phyloP scores from a whole-genome alignment of 2,113 vertebrate genomes.

The Blennius ocellaris region DNA sequence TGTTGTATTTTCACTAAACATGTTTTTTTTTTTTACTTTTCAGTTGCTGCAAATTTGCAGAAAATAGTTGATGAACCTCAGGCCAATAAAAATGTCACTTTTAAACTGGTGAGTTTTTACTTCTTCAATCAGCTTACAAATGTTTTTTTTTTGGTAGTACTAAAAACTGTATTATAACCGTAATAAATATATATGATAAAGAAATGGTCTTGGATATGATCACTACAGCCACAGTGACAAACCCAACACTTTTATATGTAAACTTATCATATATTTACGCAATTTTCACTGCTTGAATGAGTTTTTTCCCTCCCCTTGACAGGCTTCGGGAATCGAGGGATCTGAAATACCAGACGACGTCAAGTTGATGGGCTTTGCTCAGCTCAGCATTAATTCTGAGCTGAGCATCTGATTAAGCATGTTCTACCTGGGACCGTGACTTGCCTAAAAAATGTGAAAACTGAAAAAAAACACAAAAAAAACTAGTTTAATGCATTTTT shows the following conservation, averaged over 20 bases:
- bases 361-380: slow-evolving; percentile 98
- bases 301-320: not conserved
- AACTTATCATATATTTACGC: too few relatives aligned
- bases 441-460: slow-evolving; percentile 86
- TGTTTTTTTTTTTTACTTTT: slow-evolving; percentile 72
- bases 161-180: too few relatives aligned
- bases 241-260: not conserved
- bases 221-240: not conserved
- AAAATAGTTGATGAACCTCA: slow-evolving; percentile 98
- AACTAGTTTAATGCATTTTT: slow-evolving; percentile 81
- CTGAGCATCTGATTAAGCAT: not conserved
- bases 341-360: slow-evolving; percentile 96
- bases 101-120: slow-evolving; percentile 93
- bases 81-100: slow-evolving; percentile 96
- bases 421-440: slow-evolving; percentile 79
- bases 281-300: too few relatives aligned
- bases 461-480: slow-evolving; percentile 49
- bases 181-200: too few relatives aligned
- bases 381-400: slow-evolving; percentile 96
- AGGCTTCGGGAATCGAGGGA: slow-evolving; percentile 95
- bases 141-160: too few relatives aligned
- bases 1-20: not conserved
- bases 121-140: not conserved
- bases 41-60: slow-evolving; percentile 99
- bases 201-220: too few relatives aligned